These are phyloP conservation scores for Musca domestica DNA, from an alignment of 1,140 invertebrate genomes.

Conservation along the genomic window DNA sequence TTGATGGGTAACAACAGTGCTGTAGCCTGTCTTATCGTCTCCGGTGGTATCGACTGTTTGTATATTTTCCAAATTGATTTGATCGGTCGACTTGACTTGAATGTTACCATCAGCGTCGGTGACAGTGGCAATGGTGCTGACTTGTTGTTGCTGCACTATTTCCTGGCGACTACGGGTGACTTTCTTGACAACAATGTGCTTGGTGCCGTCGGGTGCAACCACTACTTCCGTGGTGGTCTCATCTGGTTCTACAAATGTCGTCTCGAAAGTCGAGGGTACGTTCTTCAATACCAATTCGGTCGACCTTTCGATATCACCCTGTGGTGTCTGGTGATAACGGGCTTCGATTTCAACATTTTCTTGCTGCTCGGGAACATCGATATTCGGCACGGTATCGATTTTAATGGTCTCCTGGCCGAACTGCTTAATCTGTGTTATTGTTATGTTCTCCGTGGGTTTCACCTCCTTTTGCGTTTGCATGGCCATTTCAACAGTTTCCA, in stretches of 20 bases:
- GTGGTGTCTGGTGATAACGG: slow-evolving; percentile 60
- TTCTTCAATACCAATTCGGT: slow-evolving; percentile 52
- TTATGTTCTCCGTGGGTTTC: slow-evolving; percentile 65
- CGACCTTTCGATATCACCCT: slow-evolving; percentile 44
- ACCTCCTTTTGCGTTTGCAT: slow-evolving; percentile 46
- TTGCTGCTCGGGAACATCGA: slow-evolving; percentile 55
- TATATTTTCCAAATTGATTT: slow-evolving; percentile 46
- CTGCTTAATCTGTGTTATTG: slow-evolving; percentile 64
- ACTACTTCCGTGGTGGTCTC: slow-evolving; percentile 73
- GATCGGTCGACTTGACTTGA: slow-evolving; percentile 44
- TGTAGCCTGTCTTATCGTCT: slow-evolving; percentile 35
- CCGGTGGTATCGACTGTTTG: slow-evolving; percentile 36
- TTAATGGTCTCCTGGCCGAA: slow-evolving; percentile 74
- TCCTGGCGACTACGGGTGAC: slow-evolving; percentile 58
- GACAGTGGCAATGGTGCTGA: slow-evolving; percentile 62
- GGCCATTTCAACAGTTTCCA: slow-evolving; percentile 44
- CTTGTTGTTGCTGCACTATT: slow-evolving; percentile 51
- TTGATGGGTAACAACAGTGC: slow-evolving; percentile 42
- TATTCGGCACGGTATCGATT: slow-evolving; percentile 67
- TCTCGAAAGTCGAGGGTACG: slow-evolving; percentile 74
- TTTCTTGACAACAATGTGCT: slow-evolving; percentile 74
- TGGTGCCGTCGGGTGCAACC: slow-evolving; percentile 76
- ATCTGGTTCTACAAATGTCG: slow-evolving; percentile 73
- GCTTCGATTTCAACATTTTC: slow-evolving; percentile 71
- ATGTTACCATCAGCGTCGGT: slow-evolving; percentile 62